Evolutionary conservation across 2,113 vertebrate genomes (phyloP).

Genomic region (Labeo catla): DNA sequence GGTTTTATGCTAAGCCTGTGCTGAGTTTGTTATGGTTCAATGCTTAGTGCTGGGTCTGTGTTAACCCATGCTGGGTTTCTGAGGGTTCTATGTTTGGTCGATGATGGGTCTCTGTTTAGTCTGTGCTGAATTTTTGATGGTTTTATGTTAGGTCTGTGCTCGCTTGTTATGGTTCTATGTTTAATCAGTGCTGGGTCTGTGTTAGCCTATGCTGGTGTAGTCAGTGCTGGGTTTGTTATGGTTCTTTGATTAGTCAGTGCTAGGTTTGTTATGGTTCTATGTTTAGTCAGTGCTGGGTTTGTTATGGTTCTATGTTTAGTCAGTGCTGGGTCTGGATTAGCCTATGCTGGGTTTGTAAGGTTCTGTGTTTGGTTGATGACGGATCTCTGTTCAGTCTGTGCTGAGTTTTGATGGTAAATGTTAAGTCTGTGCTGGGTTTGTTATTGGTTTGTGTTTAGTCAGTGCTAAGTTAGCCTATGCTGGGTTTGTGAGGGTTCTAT

Average conservation of each 20-base stretch:
- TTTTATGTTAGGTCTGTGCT: no score
- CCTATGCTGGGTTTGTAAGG: background rate
- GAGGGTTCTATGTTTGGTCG: background rate
- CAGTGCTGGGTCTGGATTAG: no score
- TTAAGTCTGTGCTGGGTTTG: background rate
- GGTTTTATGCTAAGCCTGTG: background rate
- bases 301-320: background rate
- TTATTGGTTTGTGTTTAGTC: background rate
- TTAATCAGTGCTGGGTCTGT: background rate
- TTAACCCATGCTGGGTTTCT: background rate
- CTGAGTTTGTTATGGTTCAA: background rate
- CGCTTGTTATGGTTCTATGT: no score
- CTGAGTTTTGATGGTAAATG: background rate
- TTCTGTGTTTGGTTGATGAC: no score
- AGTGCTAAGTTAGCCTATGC: background rate
- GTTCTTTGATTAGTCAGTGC: background rate
- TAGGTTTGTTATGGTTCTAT: background rate
- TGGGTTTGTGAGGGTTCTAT: background rate
- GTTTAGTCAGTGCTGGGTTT: background rate
- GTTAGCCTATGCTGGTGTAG: background rate
- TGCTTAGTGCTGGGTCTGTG: background rate
- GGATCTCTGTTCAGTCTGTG: background rate
- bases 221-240: background rate
- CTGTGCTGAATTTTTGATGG: no score
- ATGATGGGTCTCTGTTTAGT: background rate